These are phyloP conservation scores for Paralvinella palmiformis DNA, from an alignment of 1,140 invertebrate genomes.

Conservation along the genomic window DNA sequence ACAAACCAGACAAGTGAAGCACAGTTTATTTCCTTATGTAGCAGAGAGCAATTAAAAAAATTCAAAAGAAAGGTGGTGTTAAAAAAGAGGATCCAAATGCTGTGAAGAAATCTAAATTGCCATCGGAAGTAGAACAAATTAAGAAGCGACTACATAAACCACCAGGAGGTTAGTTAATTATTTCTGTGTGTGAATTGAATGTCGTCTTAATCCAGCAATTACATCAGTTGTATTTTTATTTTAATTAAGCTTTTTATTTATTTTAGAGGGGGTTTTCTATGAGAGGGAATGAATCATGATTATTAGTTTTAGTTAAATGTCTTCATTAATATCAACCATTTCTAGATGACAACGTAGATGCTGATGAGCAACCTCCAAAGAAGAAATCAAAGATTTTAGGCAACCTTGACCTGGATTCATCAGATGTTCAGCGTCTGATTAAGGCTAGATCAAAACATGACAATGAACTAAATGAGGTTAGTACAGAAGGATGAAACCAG, in stretches of 20 bases:
- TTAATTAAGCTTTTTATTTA: background rate
- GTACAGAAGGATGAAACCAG: too few relatives aligned
- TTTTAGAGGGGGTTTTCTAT: background rate
- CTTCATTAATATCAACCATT: background rate
- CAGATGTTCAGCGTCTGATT: conserved; percentile 72
- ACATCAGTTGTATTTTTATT: background rate
- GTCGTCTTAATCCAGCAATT: background rate
- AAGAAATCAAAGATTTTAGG: conserved; percentile 43
- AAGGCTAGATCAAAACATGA: conserved; percentile 70
- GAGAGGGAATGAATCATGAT: too few relatives aligned
- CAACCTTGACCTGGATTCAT: conserved; percentile 51
- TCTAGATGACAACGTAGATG: background rate
- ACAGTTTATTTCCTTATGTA: conserved; percentile 25
- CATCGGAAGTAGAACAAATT: conserved; percentile 28
- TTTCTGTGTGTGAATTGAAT: background rate
- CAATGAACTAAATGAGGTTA: conserved; percentile 58
- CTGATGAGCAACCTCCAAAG: conserved; percentile 26
- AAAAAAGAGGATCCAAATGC: conserved; percentile 40
- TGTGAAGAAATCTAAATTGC: conserved; percentile 28
- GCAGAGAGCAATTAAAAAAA: conserved; percentile 35
- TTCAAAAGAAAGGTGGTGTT: conserved; percentile 38
- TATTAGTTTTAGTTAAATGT: background rate
- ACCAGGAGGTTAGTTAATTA: background rate
- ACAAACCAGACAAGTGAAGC: too few relatives aligned
- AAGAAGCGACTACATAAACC: conserved; percentile 28